These are phyloP conservation scores for Nicator chloris DNA, from an alignment of 2,113 vertebrate genomes.

Conservation along the genomic window DNA sequence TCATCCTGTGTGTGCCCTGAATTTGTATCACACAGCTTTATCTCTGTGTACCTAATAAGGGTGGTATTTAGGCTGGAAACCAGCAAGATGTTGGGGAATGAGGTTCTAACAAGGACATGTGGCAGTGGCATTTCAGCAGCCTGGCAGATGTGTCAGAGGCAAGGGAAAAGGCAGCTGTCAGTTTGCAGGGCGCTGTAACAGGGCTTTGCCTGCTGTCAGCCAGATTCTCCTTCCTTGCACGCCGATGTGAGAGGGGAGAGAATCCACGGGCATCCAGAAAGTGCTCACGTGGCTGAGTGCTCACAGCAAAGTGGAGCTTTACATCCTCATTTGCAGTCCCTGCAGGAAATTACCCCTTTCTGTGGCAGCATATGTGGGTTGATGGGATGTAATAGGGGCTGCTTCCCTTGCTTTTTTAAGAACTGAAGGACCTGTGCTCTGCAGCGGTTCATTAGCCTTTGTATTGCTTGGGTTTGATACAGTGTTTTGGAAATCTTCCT, in stretches of 20 bases:
- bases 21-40: not conserved
- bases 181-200: not conserved
- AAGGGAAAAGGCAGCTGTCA: not conserved
- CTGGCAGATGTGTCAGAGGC: not conserved
- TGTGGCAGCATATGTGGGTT: not conserved
- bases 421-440: not conserved
- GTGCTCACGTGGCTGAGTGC: not conserved
- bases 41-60: not conserved
- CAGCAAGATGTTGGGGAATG: not conserved
- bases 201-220: not conserved
- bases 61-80: conserved; percentile 1
- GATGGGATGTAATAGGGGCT: not conserved
- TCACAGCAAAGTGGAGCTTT: not conserved
- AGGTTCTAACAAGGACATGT: not conserved
- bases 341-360: not conserved
- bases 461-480: not conserved
- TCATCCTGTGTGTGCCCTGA: not conserved
- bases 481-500: not conserved
- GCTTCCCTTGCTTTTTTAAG: not conserved
- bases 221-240: not conserved
- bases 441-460: not conserved
- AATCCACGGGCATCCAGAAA: accelerated
- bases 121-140: not conserved
- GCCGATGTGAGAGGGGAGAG: not conserved
- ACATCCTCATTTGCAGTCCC: not conserved